Base-by-base conservation (phyloP, 2,797 vertebrate species). In the Sciurus carolinensis region DNA sequence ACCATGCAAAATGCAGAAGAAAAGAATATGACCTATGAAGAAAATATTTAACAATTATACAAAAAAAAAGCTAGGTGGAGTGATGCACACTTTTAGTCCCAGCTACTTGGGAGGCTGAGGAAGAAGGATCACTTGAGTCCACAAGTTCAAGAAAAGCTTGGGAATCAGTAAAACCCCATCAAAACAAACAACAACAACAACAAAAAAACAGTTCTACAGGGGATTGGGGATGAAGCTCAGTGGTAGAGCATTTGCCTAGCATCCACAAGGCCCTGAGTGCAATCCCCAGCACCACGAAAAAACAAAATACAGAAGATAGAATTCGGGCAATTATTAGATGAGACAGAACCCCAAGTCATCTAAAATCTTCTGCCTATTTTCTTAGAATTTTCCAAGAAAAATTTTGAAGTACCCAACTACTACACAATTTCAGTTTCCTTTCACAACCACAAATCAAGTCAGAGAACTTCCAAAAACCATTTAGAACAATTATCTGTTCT, bases 351-450 rank as follows among this genome's bases (percentile, higher is more conserved):
- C 24, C 13, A 57, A 71, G 57, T 86, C 69, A 82, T 76, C 75
- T 91, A 76, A 89, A 91, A 42, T 17, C 64, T 95, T 81, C 47
- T 44, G 28, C 54, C 79, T 79, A 64, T 67, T 93, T 92, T 36
- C 52, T 87, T 75, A 88, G 18, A 93, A 64, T 86, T 80, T 94
- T 95, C 84, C n/a, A 80, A 76, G 59, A 95, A 95, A 93, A 95
- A 39, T 30, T 57, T 73, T 76, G 24, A 93, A 83, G 64, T 89
- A 85, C 59, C 50, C 59, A 88, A n/a, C 44, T 90, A 73, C 47
- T 64, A 54, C 39, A 77, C 42, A 95, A 93, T 89, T 95, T 93
- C 64, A 86, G 39, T 2, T 82, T 94, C 73, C 79, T 77, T 89
- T 79, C 62, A 69, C 33, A 82, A 69, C 86, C 75, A 59, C 93